Conservation (phyloP, 2,888 invertebrate genomes). For the Pterobdella sp. region DNA sequence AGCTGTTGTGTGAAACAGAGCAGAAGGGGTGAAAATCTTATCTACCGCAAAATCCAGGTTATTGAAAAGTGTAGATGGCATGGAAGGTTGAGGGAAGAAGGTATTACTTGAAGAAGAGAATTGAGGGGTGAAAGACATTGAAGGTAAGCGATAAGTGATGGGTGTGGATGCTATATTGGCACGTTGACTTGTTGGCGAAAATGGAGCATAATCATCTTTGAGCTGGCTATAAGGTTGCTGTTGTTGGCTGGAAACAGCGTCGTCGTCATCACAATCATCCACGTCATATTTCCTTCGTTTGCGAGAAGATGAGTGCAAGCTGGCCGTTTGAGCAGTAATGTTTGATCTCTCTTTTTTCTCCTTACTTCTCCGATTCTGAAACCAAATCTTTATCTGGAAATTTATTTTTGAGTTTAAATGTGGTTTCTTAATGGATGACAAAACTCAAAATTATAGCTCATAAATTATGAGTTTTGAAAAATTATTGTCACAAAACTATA, state of each 20-base stretch:
- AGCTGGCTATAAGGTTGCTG: not conserved
- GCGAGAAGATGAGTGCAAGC: not conserved
- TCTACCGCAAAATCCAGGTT: slow-evolving; percentile 11
- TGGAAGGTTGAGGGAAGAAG: not conserved
- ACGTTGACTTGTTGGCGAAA: not conserved
- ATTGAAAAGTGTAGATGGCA: not conserved
- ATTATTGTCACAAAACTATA: too few species aligned
- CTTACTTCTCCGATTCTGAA: slow-evolving; percentile 26
- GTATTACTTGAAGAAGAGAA: not conserved
- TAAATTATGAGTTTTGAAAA: too few species aligned
- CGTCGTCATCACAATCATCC: slow-evolving; percentile 18
- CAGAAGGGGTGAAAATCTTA: not conserved
- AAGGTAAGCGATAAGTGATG: not conserved
- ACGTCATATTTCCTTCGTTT: slow-evolving; percentile 9
- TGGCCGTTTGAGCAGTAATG: slow-evolving; percentile 6
- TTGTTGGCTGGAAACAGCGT: slow-evolving; percentile 22
- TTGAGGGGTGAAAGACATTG: not conserved
- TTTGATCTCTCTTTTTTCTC: slow-evolving; percentile 22
- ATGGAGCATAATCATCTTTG: not conserved
- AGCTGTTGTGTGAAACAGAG: not conserved
- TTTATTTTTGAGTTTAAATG: not conserved
- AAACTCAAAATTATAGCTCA: too few species aligned
- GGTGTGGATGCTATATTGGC: not conserved
- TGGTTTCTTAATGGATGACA: not conserved
- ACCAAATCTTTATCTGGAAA: slow-evolving; percentile 28